phyloP scores from a whole-genome alignment of 2,888 invertebrate species.

The Dromius quadrimaculatus region DNA sequence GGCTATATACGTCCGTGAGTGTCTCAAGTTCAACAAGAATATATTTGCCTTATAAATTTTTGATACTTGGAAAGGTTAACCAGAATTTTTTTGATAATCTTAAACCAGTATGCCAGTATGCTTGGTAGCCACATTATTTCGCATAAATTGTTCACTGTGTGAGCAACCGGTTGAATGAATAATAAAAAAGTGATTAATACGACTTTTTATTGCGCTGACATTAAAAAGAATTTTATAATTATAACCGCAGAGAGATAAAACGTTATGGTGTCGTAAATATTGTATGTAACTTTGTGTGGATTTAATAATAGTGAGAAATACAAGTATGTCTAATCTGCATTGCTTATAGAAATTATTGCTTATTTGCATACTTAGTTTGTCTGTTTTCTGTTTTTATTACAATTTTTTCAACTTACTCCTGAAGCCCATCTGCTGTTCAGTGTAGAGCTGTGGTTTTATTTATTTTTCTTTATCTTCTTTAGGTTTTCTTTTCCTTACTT shows the following conservation, averaged over 20 bases:
- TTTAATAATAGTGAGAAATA: no score
- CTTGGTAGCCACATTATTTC: not conserved
- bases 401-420: no score
- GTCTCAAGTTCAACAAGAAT: constrained; percentile 15
- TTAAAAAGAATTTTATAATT: constrained; percentile 30
- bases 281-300: no score
- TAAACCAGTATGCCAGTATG: not conserved
- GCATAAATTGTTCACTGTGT: not conserved
- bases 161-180: constrained; percentile 11
- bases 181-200: not conserved
- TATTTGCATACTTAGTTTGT: no score
- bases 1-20: constrained; percentile 9
- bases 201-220: constrained; percentile 4
- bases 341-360: no score
- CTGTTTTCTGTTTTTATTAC: no score
- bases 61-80: constrained; percentile 19
- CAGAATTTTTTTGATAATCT: constrained; percentile 7
- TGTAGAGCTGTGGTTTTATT: no score
- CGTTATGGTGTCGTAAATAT: constrained; percentile 1
- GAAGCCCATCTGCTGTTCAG: no score
- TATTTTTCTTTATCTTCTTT: no score
- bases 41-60: constrained; percentile 22
- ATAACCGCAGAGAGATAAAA: constrained; percentile 9
- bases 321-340: no score
- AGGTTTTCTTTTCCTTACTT: no score